A percentile compares a stretch with the other conserved stretches of the same genome.
These are phyloP conservation scores for Limnephilus lunatus DNA, from an alignment of 2,888 invertebrate species.

Conservation along the genomic window DNA sequence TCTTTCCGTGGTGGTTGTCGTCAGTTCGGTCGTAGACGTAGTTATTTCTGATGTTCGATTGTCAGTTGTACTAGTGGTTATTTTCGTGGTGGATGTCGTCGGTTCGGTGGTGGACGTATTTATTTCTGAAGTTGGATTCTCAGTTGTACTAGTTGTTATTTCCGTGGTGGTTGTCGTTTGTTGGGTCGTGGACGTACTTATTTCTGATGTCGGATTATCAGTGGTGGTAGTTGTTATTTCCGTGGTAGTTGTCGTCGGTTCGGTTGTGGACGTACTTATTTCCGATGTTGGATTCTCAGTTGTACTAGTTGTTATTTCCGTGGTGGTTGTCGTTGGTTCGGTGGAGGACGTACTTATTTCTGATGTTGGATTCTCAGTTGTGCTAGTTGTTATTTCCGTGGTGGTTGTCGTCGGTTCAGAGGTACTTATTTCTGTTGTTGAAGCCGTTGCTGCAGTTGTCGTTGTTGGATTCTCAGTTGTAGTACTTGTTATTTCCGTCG, in stretches of 20 bases:
- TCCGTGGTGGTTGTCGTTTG: background rate
- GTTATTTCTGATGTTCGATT: background rate
- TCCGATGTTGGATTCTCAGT: background rate
- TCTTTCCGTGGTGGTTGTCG: background rate
- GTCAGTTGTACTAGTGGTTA: too few species aligned
- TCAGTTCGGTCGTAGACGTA: background rate
- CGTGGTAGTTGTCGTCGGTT: background rate
- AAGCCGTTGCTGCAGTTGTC: background rate
- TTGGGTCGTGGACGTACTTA: background rate
- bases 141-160: background rate
- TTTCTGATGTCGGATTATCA: background rate
- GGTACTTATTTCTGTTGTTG: background rate
- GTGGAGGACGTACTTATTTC: background rate
- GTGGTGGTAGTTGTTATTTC: background rate
- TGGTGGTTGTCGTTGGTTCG: background rate
- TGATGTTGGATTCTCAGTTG: too few species aligned
- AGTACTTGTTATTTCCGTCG: background rate
- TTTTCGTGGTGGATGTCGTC: too few species aligned
- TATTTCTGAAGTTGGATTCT: too few species aligned
- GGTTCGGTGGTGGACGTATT: too few species aligned
- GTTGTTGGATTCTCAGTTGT: background rate
- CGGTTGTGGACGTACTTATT: background rate
- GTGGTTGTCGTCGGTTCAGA: background rate
- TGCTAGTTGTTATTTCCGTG: background rate
- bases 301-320: background rate